Base-by-base conservation (phyloP, 1,140 invertebrate species). In the Drosophila simulans region DNA sequence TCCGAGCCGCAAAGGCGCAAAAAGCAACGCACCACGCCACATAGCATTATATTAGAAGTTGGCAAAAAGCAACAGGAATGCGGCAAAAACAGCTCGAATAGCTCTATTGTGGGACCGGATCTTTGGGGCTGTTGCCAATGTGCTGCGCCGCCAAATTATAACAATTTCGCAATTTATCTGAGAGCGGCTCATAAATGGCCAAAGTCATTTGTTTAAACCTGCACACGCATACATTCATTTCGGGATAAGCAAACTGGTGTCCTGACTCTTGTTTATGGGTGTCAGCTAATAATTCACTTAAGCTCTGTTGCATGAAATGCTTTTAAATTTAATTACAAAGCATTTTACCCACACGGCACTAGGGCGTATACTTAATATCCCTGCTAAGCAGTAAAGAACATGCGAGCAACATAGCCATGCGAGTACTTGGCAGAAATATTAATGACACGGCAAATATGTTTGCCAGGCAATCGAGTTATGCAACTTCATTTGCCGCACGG, bases 81-180 rank as follows among this genome's bases (percentile, higher is more conserved):
- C 51, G 51, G 63, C 48, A 68, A 62, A 73, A 73, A 60, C 52
- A 31, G 58, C 68, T 63, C 65, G 34, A 56, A 73, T 55, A 52
- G 59, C 65, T 59, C 17, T 34, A 59, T 51, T 27, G 56, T 60
- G 40, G 35, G 45, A 40, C 35, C 39, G 51, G n/a, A 35, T 46
- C 45, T 43, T 69, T 58, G 57, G 42, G 34, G 17, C 37, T 40
- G 15, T 40, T 43, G 42, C 60, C 48, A 35, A 57, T 54, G 35
- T 45, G 73, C 49, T 68, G 70, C 48, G 53, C 48, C 72, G 77
- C 64, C 63, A 68, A 84, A 89, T 89, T 84, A 86, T 90, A 64
- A 75, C 80, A 85, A 90, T 89, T 90, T 85, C 70, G 84, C 74
- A 81, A 90, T 90, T 89, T 85, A 90, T 90, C 79, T 79, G 78